Conservation (phyloP, 2,797 vertebrate species). For the Aldrovandia affinis region DNA sequence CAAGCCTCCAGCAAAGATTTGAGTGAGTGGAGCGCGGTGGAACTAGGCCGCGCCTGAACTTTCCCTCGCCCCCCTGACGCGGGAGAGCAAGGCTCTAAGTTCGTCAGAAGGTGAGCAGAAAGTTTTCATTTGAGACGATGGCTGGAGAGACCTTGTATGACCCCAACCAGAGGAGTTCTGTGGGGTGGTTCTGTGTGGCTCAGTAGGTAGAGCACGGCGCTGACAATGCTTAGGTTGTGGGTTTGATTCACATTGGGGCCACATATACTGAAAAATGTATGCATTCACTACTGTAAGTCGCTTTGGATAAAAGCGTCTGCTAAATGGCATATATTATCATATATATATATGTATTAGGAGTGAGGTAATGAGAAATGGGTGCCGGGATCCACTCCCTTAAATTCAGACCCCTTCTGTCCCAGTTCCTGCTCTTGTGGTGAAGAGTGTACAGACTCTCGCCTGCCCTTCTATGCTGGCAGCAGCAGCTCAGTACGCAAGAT, state of each 20-base stretch:
- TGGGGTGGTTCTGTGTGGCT: too few relatives aligned
- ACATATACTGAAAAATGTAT: too few relatives aligned
- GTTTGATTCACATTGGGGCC: too few relatives aligned
- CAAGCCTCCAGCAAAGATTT: conserved; percentile 4
- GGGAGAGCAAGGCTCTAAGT: background rate
- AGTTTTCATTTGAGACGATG: background rate
- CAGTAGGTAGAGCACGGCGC: too few relatives aligned
- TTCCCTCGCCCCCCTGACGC: background rate
- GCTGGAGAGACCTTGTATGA: background rate
- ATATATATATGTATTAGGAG: too few relatives aligned
- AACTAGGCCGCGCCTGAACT: conserved; percentile 7
- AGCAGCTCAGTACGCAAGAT: background rate
- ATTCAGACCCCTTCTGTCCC: background rate
- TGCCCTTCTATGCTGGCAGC: background rate
- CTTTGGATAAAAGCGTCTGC: too few relatives aligned
- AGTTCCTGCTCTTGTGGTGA: background rate
- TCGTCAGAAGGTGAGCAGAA: background rate
- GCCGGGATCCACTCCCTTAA: background rate
- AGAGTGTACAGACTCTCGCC: background rate
- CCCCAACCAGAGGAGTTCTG: background rate
- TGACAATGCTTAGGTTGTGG: too few relatives aligned
- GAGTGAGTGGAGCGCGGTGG: background rate
- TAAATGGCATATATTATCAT: too few relatives aligned
- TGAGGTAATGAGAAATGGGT: background rate
- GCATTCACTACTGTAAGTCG: too few relatives aligned